Evolutionary conservation across 2,797 vertebrate species (phyloP), one percentile per base, ranked within the genome.

Genomic region (Lerista edwardsae): DNA sequence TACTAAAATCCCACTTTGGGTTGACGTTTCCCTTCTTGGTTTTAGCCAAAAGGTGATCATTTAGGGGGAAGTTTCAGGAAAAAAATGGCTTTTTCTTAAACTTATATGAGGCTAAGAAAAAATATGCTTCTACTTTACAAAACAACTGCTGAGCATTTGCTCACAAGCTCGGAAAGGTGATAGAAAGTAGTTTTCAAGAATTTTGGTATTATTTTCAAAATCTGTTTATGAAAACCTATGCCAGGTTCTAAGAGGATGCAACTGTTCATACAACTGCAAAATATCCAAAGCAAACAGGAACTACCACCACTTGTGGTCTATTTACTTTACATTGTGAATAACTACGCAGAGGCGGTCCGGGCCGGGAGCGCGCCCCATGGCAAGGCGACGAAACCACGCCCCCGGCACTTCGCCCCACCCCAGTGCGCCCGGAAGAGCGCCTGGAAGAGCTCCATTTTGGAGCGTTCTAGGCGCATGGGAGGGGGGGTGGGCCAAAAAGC

Each of bases 191-290:
- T 12, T 67, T 19, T 41, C 3, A 25, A 51, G 41, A 55, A 51
- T 75, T 51, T 83, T 75, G 74, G 31, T 62, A 76, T 69, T 21
- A 3, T 67, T 80, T 80, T 65, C 29, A 9, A 78, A 41, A 71
- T 77, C n/a, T 80, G 64, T 62, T 62, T 59, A 34, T 61, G 25
- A 51, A 55, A 67, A 67, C 51, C 11, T 25, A 41, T 74, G n/a
- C 27, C 21, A 87, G 82, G 85, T 44, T 85, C 87, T 82, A 76
- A 81, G 55, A 80, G 68, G 75, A 78, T 85, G 71, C 7, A 83
- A 88, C 85, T 75, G 69, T 65, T 65, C 79, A 71, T 65, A 76
- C 29, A 74, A 84, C 29, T 83, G 75, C 64, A 84, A 86, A 90
- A 89, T 55, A 84, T 1, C 74, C 71, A 72, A 31, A 29, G 15